Evolutionary conservation across 2,797 vertebrate genomes (phyloP).

Genomic region (Syncerus caffer): DNA sequence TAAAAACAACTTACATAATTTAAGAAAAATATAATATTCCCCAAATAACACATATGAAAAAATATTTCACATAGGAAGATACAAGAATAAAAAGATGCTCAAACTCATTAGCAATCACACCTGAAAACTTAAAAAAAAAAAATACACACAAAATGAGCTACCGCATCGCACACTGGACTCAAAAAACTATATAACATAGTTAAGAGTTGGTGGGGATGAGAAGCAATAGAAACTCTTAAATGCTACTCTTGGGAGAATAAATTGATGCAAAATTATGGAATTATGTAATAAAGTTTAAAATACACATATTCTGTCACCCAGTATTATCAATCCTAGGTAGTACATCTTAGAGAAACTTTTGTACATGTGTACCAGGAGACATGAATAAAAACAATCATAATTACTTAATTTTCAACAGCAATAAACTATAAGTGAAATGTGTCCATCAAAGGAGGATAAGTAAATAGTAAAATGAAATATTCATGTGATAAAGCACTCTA

Average conservation of each 20-base stretch:
- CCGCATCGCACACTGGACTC: not conserved
- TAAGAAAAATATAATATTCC: not conserved
- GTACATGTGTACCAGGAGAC: not conserved
- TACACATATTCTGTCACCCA: not conserved
- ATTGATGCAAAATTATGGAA: not conserved
- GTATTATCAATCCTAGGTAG: not conserved
- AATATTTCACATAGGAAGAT: not conserved
- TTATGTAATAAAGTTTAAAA: not conserved
- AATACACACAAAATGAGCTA: not conserved
- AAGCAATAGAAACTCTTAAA: not conserved
- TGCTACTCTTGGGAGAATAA: not conserved
- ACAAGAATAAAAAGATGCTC: not conserved
- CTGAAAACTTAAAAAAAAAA: not conserved
- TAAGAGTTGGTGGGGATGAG: not conserved
- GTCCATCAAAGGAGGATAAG: not conserved
- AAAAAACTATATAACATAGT: not conserved
- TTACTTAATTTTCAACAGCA: not conserved
- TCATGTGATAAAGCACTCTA: not conserved
- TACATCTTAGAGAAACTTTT: not conserved
- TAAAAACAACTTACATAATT: not conserved
- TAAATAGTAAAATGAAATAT: not conserved
- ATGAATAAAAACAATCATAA: not conserved
- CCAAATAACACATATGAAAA: not conserved
- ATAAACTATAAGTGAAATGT: not conserved
- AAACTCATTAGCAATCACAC: not conserved